Evolutionary conservation across 1,140 invertebrate genomes (phyloP).

Genomic region (Diabrotica virgifera): DNA sequence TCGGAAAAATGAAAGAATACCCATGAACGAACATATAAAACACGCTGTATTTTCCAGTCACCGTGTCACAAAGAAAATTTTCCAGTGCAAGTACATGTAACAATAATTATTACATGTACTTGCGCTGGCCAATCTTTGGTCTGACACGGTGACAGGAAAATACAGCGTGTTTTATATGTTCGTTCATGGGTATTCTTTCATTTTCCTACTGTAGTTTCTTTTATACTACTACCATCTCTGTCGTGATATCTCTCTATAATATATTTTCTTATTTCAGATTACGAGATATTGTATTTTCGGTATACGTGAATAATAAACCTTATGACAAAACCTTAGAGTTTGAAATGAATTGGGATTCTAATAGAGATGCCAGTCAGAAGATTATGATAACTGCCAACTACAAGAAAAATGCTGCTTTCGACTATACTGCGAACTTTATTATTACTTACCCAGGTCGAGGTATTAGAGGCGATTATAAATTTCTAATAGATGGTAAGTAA

Average conservation of each 20-base stretch:
- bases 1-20: too few relatives aligned
- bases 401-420: conserved; percentile 51
- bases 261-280: conserved; percentile 52
- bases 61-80: too few relatives aligned
- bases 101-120: too few relatives aligned
- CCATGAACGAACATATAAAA: too few relatives aligned
- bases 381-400: conserved; percentile 56
- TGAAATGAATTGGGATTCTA: conserved; percentile 78
- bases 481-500: conserved; percentile 52
- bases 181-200: too few relatives aligned
- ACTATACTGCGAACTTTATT: conserved; percentile 59
- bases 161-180: too few relatives aligned
- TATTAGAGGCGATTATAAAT: conserved; percentile 61
- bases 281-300: conserved; percentile 67
- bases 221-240: neutral
- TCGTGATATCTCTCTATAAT: neutral
- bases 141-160: too few relatives aligned
- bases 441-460: conserved; percentile 71
- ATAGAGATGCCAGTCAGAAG: conserved; percentile 72
- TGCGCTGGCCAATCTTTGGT: too few relatives aligned
- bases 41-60: too few relatives aligned
- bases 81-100: too few relatives aligned
- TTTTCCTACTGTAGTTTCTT: too few relatives aligned
- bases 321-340: conserved; percentile 61
- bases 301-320: conserved; percentile 56